phyloP scores from a whole-genome alignment of 2,113 vertebrate species.

The Labrus mixtus region DNA sequence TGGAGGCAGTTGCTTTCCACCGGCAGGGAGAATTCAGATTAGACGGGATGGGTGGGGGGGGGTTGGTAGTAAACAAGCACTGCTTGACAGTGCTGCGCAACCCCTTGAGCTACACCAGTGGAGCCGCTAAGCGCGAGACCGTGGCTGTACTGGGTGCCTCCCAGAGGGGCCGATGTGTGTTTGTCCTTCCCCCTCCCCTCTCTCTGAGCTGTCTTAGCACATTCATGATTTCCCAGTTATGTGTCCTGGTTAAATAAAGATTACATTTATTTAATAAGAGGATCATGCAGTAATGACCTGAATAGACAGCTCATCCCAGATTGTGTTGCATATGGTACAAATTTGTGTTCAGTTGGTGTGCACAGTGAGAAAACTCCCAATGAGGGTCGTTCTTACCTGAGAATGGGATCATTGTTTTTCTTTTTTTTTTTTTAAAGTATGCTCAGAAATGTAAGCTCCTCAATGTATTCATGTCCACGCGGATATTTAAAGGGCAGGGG shows the following conservation, averaged over 20 bases:
- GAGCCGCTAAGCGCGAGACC: conserved; percentile 43
- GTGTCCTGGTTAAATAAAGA: conserved; percentile 60
- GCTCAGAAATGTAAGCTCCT: conserved; percentile 34
- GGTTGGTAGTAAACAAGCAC: conserved; percentile 36
- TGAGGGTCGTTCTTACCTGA: conserved; percentile 12
- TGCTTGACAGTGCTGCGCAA: conserved; percentile 42
- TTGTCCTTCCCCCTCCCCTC: conserved; percentile 45
- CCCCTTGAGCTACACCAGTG: conserved; percentile 36
- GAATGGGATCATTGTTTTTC: conserved; percentile 25
- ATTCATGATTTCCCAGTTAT: conserved; percentile 50
- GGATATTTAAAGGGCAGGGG: conserved; percentile 36
- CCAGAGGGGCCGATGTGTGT: conserved; percentile 41
- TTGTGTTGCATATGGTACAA: conserved; percentile 42
- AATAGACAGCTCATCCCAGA: conserved; percentile 41
- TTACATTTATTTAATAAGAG: conserved; percentile 48
- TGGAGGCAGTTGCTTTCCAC: conserved; percentile 30
- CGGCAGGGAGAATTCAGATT: conserved; percentile 16
- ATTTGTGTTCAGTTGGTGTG: conserved; percentile 36
- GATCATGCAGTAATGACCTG: conserved; percentile 57
- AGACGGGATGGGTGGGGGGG: not conserved
- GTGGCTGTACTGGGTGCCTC: conserved; percentile 44
- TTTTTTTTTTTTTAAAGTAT: not conserved
- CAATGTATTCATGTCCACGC: conserved; percentile 38
- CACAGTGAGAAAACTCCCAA: not conserved
- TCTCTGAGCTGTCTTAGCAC: conserved; percentile 47